These are phyloP conservation scores for Drosophila recens DNA, from an alignment of 2,888 invertebrate species.

Conservation along the genomic window DNA sequence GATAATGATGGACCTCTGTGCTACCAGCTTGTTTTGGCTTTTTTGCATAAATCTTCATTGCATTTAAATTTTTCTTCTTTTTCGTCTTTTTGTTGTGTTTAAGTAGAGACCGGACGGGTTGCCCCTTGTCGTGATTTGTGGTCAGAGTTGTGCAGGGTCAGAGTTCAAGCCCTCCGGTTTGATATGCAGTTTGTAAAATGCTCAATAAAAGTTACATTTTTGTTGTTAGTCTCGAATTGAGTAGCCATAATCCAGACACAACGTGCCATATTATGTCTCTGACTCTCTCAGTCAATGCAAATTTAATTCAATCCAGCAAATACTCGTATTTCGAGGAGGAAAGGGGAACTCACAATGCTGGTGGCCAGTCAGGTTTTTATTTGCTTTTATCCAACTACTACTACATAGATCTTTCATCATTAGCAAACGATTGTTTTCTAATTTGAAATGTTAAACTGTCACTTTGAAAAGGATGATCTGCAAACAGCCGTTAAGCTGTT, in stretches of 20 bases:
- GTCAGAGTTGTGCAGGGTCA: constrained; percentile 63
- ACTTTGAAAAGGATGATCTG: constrained; percentile 39
- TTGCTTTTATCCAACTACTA: constrained; percentile 16
- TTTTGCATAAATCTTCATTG: constrained; percentile 71
- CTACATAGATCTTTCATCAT: constrained; percentile 59
- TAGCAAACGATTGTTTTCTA: constrained; percentile 65
- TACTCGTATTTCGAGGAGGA: constrained; percentile 4
- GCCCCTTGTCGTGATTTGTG: constrained; percentile 67
- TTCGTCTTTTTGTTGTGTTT: constrained; percentile 11
- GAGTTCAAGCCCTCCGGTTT: constrained; percentile 75
- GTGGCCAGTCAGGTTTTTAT: constrained; percentile 31
- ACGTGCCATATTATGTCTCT: constrained; percentile 52
- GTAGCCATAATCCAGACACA: constrained; percentile 35
- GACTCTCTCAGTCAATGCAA: constrained; percentile 43
- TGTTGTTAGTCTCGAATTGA: constrained; percentile 38
- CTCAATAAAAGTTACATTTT: constrained; percentile 69
- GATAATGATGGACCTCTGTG: constrained; percentile 73
- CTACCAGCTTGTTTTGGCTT: constrained; percentile 49
- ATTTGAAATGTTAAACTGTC: constrained; percentile 47
- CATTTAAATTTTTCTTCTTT: constrained; percentile 47
- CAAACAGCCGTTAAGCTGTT: constrained; percentile 10
- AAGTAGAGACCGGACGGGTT: constrained; percentile 18
- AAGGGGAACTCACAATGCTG: constrained; percentile 10
- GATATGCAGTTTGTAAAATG: constrained; percentile 75
- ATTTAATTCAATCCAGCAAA: constrained; percentile 30